Base-by-base conservation (phyloP, 64 coral and sea anemone species). In the Dendrophyllia cribrosa region DNA sequence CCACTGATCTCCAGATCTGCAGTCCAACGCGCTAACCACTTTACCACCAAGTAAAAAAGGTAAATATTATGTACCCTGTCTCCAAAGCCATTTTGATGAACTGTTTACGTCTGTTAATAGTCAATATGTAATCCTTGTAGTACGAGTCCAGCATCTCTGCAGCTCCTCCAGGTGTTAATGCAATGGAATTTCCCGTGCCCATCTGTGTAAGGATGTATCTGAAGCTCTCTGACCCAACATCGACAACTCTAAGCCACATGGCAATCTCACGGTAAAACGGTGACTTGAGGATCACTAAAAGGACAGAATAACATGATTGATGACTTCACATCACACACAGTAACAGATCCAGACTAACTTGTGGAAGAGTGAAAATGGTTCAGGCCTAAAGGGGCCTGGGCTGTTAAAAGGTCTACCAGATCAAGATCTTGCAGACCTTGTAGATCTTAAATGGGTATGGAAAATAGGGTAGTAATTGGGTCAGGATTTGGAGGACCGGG, bases 21-120 rank as follows among this genome's bases (percentile, higher is more conserved):
- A 34, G 34, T 34, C 34, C 34, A 34, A 34, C 34, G 34, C 2
- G 34, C 34, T 34, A 34, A 34, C 34, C 34, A 34, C 34, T 34
- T 34, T 34, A 34, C 34, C 34, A 34, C 34, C 34, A 34, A 34
- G 34, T 34, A 1, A 34, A 34, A 34, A 83, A 5, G 78, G 45
- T n/a, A 6, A 9, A 19, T 3, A 53, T 78, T 19, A 17, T 24
- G 6, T 86, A 86, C 80, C 90, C 90, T 24, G 90, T 85, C 62
- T 92, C 79, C 58, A 92, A 23, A 63, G 90, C 90, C 50, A 92
- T 70, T 77, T 86, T 63, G 45, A 74, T 45, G 76, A 94, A 94
- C 51, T 87, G 76, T 74, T 72, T 94, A 17, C 92, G 75, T 75
- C 78, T 84, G 43, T 88, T 69, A 12, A 94, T 56, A 58, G 88